A percentile compares a stretch with the other conserved stretches of the same genome.
phyloP scores from a whole-genome alignment of 2,113 vertebrate species.

The Prionailurus viverrinus region DNA sequence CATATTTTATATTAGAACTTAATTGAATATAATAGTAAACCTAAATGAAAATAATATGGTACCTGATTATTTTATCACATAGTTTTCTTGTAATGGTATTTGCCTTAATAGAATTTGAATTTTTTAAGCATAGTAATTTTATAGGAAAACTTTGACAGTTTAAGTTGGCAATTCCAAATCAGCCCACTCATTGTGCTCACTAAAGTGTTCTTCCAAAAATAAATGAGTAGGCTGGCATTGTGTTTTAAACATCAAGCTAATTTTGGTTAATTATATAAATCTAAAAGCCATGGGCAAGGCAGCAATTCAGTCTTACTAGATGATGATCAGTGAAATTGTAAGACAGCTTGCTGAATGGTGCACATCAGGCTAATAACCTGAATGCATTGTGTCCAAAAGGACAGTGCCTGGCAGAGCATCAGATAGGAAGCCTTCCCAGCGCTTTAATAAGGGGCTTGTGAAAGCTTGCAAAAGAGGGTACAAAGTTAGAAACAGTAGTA shows the following conservation, averaged over 20 bases:
- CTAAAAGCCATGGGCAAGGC: constrained; percentile 82
- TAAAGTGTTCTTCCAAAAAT: constrained; percentile 86
- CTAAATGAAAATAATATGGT: constrained; percentile 58
- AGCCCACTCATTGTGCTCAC: constrained; percentile 74
- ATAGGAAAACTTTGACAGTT: constrained; percentile 79
- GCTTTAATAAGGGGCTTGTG: constrained; percentile 70
- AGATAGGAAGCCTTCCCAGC: constrained; percentile 70
- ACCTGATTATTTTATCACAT: constrained; percentile 54
- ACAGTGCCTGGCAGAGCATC: constrained; percentile 42
- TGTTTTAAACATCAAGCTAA: constrained; percentile 86
- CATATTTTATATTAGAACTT: neutral
- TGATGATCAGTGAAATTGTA: constrained; percentile 77
- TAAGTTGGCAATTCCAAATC: constrained; percentile 79
- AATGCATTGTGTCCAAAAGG: constrained; percentile 62
- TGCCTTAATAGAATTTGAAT: constrained; percentile 54
- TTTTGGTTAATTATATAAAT: constrained; percentile 83
- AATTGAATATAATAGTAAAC: neutral
- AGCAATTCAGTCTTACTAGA: constrained; percentile 69
- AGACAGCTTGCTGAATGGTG: constrained; percentile 70
- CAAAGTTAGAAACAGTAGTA: constrained; percentile 66
- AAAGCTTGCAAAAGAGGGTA: constrained; percentile 62
- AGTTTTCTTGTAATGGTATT: constrained; percentile 61
- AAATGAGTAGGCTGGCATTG: constrained; percentile 82
- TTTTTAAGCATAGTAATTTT: constrained; percentile 78
- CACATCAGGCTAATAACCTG: constrained; percentile 62